Base-by-base conservation (phyloP, 2,113 vertebrate species). In the Phoenicopterus ruber region DNA sequence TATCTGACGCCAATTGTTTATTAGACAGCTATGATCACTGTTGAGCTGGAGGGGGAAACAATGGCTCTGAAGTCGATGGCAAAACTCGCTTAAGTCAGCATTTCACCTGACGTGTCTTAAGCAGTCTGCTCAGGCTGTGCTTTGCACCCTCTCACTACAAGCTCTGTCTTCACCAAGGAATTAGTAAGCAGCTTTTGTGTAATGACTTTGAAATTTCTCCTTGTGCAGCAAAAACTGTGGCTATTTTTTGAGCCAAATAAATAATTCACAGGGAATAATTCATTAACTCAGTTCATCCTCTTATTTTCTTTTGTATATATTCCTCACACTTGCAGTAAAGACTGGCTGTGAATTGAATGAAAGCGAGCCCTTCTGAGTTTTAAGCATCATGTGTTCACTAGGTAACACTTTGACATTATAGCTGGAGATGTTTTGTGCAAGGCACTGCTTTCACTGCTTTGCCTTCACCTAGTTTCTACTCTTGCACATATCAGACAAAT, bases 151-250 rank as follows among this genome's bases (percentile, higher is more conserved):
- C 6, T 82, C 47, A 13, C 46, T 82, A 25, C 25, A 54, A 81
- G 13, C 11, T 81, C 62, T 57, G 22, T 70, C 32, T 94, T 92
- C 46, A n/a, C 12, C 0, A 1, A 49, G 54, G 36, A 83, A 81
- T 54, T 66, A 67, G 18, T 42, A 78, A 86, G 20, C 26, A 94
- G 65, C 38, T 67, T 81, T 78, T 93, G 38, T 89, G 32, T 52
- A 70, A 95, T 47, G 10, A 55, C 69, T 94, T 88, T 50, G 49
- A 86, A 96, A 88, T 91, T 86, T 86, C 29, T 44, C 38, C 50
- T 81, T 84, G 52, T 78, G 57, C 65, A 93, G 67, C 67, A 74
- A 86, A 94, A 90, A 8, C 5, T 47, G 8, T 83, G 38, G 50
- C 67, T 91, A 24, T 78, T 71, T 91, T 95, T 90, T 58, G 24